phyloP scores from a whole-genome alignment of 2,888 invertebrate species.

The Zonitis immaculata region DNA sequence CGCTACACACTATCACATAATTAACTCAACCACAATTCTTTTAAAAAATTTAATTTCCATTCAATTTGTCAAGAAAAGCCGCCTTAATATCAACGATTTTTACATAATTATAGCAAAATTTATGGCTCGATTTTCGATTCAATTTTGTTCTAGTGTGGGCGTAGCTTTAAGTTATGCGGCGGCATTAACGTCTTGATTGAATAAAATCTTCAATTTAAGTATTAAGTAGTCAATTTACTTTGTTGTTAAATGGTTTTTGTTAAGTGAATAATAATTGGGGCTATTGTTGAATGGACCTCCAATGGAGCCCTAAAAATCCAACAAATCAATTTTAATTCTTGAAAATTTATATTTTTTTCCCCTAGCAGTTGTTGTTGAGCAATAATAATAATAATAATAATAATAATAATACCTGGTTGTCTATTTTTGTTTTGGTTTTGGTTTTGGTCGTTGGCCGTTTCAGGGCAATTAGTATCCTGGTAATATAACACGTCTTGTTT shows the following conservation, averaged over 20 bases:
- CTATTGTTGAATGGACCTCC: neutral
- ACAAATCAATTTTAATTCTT: neutral
- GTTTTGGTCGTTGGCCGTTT: neutral
- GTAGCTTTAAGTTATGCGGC: conserved; percentile 4
- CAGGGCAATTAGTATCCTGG: conserved; percentile 21
- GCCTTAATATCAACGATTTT: no score
- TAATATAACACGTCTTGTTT: conserved; percentile 33
- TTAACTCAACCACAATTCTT: no score
- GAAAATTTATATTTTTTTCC: no score
- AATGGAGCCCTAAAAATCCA: neutral
- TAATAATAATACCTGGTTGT: neutral
- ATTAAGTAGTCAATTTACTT: conserved; percentile 27
- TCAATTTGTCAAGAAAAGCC: no score
- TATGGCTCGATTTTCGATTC: neutral
- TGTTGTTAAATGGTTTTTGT: conserved; percentile 24
- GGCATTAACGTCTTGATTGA: conserved; percentile 24
- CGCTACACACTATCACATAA: no score
- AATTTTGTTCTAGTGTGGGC: conserved; percentile 8
- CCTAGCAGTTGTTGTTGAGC: neutral
- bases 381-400: no score
- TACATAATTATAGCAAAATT: no score
- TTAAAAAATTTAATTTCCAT: no score
- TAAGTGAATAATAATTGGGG: conserved; percentile 28
- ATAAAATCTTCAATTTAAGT: conserved; percentile 25
- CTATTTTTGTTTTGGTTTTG: neutral